Evolutionary conservation across 1,140 invertebrate species (phyloP), one percentile per base, ranked within the genome.

Genomic region (Halesus radiatus): DNA sequence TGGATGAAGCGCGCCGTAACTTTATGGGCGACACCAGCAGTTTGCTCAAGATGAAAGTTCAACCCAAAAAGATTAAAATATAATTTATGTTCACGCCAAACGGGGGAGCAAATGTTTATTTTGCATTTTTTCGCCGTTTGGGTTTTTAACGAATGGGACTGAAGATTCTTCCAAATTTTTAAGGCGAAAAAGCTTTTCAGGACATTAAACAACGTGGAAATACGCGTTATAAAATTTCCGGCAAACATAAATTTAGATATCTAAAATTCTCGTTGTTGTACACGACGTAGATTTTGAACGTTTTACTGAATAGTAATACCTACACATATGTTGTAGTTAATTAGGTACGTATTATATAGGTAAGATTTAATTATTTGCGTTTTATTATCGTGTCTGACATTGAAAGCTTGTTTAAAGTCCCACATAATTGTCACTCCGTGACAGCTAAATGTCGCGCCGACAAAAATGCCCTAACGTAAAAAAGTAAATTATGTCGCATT

Each of bases 11-110:
- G 72, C 32, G 68, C 76, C 22, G 76, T 58, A 83, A 83, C 68
- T 83, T 83, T 80, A 80, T 74, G 82, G 79, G 80, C 80, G 82
- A 83, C 82, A 83, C 79, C 80, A 81, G 82, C 82, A 83, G 82
- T 83, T 83, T 81, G 82, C 79, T 76, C 62, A 79, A 80, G 82
- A 83, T 81, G 82, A 78, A 83, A 83, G 76, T 80, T 83, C 79
- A 72, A 79, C 79, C 45, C 78, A 20, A 78, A 45, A 68, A 83
- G 82, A 83, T 83, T 83, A 83, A 80, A 81, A 80, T 79, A 73
- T 83, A 80, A 83, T 83, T 83, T 83, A 83, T 83, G 82, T 83
- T 81, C 76, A 64, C 79, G 79, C 79, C 66, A 81, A 81, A 68
- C 45, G 29, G 80, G 52, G 60, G 50, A 79, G 66, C 23, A 75